Percentiles rank a stretch among this genome's conserved stretches.
Evolutionary conservation across 37 sponge, comb jelly and placozoan species (phyloP).

Genomic region (Cladorhizidae sp.): DNA sequence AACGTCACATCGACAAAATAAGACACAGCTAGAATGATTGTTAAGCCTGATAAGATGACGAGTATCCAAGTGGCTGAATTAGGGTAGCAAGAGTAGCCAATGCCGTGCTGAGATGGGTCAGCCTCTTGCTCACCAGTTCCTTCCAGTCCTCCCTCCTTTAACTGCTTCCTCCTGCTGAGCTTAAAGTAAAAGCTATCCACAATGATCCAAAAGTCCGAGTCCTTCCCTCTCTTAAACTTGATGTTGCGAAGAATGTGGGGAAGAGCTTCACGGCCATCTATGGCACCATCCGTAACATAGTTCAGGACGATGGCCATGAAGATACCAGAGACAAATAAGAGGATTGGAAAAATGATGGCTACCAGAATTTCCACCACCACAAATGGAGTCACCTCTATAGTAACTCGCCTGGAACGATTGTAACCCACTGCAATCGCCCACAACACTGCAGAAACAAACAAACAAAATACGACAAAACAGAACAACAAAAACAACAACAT

Average conservation of each 20-base stretch:
- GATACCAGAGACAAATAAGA: slow-evolving; percentile 20
- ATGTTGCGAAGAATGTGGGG: slow-evolving; percentile 34
- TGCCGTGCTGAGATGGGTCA: neutral
- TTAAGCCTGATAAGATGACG: slow-evolving; percentile 5
- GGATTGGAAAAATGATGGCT: slow-evolving; percentile 37
- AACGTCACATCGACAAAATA: slow-evolving; percentile 40
- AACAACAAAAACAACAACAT: too few relatives aligned
- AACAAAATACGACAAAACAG: neutral
- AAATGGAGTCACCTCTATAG: slow-evolving; percentile 27
- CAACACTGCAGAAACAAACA: slow-evolving; percentile 40
- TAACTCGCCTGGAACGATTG: slow-evolving; percentile 8
- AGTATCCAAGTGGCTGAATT: slow-evolving; percentile 29
- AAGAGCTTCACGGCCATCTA: slow-evolving; percentile 32
- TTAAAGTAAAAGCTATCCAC: slow-evolving; percentile 40
- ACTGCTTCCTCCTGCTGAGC: neutral
- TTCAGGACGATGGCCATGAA: slow-evolving; percentile 46
- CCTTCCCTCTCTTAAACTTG: slow-evolving; percentile 29
- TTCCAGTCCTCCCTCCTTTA: neutral
- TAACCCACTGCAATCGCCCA: slow-evolving; percentile 62
- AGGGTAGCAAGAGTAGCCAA: neutral
- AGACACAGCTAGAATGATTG: slow-evolving; percentile 14
- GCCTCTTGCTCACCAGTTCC: neutral
- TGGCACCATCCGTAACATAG: slow-evolving; percentile 47
- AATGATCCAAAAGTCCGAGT: slow-evolving; percentile 57
- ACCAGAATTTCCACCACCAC: slow-evolving; percentile 52